These are phyloP conservation scores for Romanogobio albipinnatus DNA, from an alignment of 2,113 vertebrate genomes.

Conservation along the genomic window DNA sequence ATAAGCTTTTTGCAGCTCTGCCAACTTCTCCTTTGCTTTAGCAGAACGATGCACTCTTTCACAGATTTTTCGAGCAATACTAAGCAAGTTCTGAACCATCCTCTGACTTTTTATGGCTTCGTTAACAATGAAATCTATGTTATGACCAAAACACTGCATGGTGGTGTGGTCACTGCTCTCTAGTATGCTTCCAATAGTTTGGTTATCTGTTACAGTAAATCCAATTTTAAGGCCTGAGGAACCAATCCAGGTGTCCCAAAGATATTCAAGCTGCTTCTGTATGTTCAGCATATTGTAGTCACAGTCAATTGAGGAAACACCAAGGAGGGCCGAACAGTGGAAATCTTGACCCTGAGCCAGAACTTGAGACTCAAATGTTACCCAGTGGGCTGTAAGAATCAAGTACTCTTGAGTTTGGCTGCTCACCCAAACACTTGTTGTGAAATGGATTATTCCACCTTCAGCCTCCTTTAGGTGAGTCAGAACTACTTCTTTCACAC, in stretches of 20 bases:
- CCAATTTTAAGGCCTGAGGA: conserved; percentile 89
- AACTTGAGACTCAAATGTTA: conserved; percentile 85
- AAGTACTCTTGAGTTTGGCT: conserved; percentile 94
- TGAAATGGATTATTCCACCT: conserved; percentile 93
- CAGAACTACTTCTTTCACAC: conserved; percentile 87
- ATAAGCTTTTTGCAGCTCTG: conserved; percentile 84
- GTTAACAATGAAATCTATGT: conserved; percentile 87
- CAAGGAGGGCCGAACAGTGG: conserved; percentile 91
- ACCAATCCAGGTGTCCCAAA: conserved; percentile 95
- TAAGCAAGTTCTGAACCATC: conserved; percentile 95
- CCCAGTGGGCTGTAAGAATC: conserved; percentile 95
- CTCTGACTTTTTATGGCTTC: conserved; percentile 98
- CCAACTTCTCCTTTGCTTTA: conserved; percentile 87
- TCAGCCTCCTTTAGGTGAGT: conserved; percentile 92
- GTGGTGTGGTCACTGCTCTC: conserved; percentile 86
- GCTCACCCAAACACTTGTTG: conserved; percentile 92
- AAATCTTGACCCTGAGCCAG: conserved; percentile 89
- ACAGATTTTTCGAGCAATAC: conserved; percentile 92
- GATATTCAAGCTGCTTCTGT: conserved; percentile 91
- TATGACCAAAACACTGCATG: conserved; percentile 93
- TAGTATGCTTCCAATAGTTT: conserved; percentile 83
- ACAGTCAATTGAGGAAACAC: conserved; percentile 89
- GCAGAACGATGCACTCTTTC: conserved; percentile 91
- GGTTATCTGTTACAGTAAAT: conserved; percentile 92
- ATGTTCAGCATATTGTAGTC: conserved; percentile 88